Conservation (phyloP, 2,797 vertebrate species). For the Poecilia wingei region DNA sequence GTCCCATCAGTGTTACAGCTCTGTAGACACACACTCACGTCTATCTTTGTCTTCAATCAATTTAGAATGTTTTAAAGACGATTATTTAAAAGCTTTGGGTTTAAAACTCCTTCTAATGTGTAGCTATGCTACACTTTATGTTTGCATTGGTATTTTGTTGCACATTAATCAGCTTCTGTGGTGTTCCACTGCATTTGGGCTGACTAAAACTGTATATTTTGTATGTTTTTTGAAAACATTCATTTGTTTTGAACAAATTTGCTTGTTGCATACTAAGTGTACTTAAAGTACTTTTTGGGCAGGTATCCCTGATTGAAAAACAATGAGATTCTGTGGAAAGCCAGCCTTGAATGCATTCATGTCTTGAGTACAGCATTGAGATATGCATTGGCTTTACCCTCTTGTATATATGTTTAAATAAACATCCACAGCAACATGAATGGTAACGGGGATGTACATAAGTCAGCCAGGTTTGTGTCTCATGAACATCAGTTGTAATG, state of each 20-base stretch:
- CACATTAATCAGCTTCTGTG: conserved; percentile 68
- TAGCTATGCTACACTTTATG: conserved; percentile 66
- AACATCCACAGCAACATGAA: conserved; percentile 54
- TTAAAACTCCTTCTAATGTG: conserved; percentile 41
- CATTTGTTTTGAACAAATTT: conserved; percentile 65
- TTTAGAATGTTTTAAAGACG: conserved; percentile 24
- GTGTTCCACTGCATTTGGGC: conserved; percentile 51
- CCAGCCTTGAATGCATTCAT: conserved; percentile 35
- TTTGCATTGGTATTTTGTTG: conserved; percentile 62
- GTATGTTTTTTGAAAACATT: conserved; percentile 62
- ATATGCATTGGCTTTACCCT: conserved; percentile 39
- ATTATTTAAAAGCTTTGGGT: conserved; percentile 38
- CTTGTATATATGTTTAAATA: conserved; percentile 37
- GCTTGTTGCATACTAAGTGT: conserved; percentile 75
- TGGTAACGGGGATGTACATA: conserved; percentile 54
- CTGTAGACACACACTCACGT: conserved; percentile 22
- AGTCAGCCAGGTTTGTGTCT: conserved; percentile 50
- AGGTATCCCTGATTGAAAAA: conserved; percentile 59
- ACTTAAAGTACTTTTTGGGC: conserved; percentile 80
- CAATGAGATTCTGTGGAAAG: conserved; percentile 25
- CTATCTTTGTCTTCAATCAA: conserved; percentile 54
- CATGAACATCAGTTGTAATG: conserved; percentile 77
- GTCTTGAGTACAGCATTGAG: conserved; percentile 49
- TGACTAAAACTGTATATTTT: conserved; percentile 68
- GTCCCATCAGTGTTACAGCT: conserved; percentile 35